Percentiles rank a stretch among this genome's conserved stretches.
Conservation (phyloP, 2,888 invertebrate genomes). For the Thalpophila matura region DNA sequence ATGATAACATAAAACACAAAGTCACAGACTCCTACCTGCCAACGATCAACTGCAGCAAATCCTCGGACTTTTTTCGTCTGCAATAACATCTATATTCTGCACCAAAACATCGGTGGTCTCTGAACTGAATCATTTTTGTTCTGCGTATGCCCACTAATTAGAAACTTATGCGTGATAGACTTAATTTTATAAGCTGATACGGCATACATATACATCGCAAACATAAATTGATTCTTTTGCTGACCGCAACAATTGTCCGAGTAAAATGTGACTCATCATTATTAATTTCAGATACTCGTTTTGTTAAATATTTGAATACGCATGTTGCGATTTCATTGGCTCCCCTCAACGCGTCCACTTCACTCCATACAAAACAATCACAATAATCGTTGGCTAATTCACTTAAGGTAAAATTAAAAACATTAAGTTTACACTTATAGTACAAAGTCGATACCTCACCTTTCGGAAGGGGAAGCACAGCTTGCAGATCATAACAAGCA, state of each 20-base stretch:
- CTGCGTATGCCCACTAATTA: constrained; percentile 16
- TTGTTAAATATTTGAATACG: constrained; percentile 38
- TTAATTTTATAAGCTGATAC: constrained; percentile 18
- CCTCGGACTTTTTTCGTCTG: constrained; percentile 7
- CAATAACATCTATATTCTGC: constrained; percentile 7
- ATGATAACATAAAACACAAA: neutral
- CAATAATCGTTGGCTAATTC: constrained; percentile 39
- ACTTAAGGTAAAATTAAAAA: constrained; percentile 41
- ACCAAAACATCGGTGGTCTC: constrained; percentile 4
- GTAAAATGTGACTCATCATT: constrained; percentile 33
- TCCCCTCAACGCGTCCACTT: constrained; percentile 45
- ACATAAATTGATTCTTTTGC: constrained; percentile 44
- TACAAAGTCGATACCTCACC: constrained; percentile 37
- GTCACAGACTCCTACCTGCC: neutral
- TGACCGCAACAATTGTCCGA: constrained; percentile 43
- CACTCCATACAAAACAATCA: constrained; percentile 51
- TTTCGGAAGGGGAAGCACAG: constrained; percentile 43
- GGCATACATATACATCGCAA: constrained; percentile 34
- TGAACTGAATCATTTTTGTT: constrained; percentile 16
- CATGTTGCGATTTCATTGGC: constrained; percentile 52
- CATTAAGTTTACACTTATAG: constrained; percentile 43
- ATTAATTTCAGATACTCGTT: constrained; percentile 24
- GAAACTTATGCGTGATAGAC: constrained; percentile 17
- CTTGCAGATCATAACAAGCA: constrained; percentile 41
- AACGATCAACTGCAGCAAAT: neutral